phyloP scores from a whole-genome alignment of 2,113 vertebrate species.

The Noturus placidus region DNA sequence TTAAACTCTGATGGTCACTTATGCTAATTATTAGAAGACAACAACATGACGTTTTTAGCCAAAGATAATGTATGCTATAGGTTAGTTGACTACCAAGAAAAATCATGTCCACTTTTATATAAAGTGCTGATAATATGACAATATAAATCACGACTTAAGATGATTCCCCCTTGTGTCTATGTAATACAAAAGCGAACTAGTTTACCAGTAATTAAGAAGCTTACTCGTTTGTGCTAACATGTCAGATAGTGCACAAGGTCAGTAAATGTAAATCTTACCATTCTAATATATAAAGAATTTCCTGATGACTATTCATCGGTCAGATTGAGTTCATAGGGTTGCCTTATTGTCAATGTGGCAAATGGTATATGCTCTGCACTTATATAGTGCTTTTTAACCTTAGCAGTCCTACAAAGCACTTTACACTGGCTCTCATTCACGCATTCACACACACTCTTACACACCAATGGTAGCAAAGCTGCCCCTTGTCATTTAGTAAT shows the following conservation, averaged over 20 bases:
- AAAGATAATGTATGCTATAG: neutral
- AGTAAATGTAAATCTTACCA: neutral
- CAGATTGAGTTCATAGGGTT: neutral
- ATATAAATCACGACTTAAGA: neutral
- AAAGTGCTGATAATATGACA: neutral
- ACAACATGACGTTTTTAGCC: neutral
- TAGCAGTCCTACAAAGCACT: too few species aligned
- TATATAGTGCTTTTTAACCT: too few species aligned
- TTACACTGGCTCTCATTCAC: too few species aligned
- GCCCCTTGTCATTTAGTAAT: neutral
- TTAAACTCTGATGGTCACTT: neutral
- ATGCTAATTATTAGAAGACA: neutral
- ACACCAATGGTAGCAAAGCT: too few species aligned
- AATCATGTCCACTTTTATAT: neutral
- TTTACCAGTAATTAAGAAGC: neutral
- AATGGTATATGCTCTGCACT: too few species aligned
- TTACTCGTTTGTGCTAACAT: neutral
- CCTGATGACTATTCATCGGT: neutral
- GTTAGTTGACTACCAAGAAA: neutral
- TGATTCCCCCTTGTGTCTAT: neutral
- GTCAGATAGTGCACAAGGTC: neutral
- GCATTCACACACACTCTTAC: too few species aligned
- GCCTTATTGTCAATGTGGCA: neutral
- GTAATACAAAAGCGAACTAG: neutral
- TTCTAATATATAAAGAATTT: neutral